Base-by-base conservation (phyloP, 1,140 invertebrate genomes). In the Arion vulgaris region DNA sequence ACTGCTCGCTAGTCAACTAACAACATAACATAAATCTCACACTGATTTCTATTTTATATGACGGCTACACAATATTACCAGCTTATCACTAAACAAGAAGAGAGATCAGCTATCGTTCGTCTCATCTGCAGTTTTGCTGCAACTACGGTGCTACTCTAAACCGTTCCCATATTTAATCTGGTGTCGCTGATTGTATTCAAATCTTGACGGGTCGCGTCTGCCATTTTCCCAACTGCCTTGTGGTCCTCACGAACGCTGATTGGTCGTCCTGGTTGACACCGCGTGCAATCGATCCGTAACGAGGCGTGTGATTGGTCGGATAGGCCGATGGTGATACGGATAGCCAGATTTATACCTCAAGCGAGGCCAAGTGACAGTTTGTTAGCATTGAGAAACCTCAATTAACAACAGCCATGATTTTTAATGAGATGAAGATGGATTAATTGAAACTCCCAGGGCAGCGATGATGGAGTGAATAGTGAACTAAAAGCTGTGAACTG, bases 201-300 rank as follows among this genome's bases (percentile, higher is more conserved):
- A 26, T 13, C 68, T 13, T 34, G 36, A 71, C 11, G 36, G 36
- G 5, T 41, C 36, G 11, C 36, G n/a, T 41, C 36, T 72, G 36
- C 4, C 26, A 72, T 39, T 72, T 41, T 19, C 68, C 5, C 36
- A 2, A 4, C 17, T 17, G 9, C 36, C 68, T 32, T 72, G 36
- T 72, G n/a, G 62, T 66, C 62, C 62, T 17, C n/a, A 28, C n/a
- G 62, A 2, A 66, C 2, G 62, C 62, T 72, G 71, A 72, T 72
- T 72, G 71, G 71, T 72, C 71, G 71, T n/a, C 71, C 13, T 5
- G 36, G 71, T 39, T 72, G 71, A 72, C 71, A 72, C 71, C 36
- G 71, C 71, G 71, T 72, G 71, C 71, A 72, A 72, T 36, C 71
- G 1, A n/a, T 41, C 36, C 71, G 71, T 72, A 45, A 72, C 71